phyloP scores from a whole-genome alignment of 2,797 vertebrate genomes.

The Todus mexicanus region DNA sequence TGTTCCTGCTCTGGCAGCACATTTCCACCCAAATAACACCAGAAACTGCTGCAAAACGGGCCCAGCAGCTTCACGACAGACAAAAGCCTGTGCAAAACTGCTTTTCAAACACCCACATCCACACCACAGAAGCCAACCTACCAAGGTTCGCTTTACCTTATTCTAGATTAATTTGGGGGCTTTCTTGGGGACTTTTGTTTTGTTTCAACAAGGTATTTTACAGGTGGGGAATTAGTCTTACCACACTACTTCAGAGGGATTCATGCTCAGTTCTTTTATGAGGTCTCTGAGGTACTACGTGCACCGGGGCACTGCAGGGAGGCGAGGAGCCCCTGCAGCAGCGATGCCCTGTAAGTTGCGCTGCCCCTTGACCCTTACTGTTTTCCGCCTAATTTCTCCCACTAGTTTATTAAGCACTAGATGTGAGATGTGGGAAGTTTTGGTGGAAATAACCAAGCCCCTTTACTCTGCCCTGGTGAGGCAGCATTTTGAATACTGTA shows the following conservation, averaged over 20 bases:
- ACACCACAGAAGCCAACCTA: rapidly evolving
- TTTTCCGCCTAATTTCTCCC: background rate
- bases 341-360: rapidly evolving
- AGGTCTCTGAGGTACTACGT: background rate
- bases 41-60: rapidly evolving
- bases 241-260: background rate
- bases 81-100: background rate
- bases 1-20: rapidly evolving
- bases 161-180: background rate
- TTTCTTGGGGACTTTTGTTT: too few species aligned
- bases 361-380: background rate
- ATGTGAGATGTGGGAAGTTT: rapidly evolving
- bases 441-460: rapidly evolving
- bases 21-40: rapidly evolving
- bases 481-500: too few species aligned
- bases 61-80: background rate
- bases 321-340: rapidly evolving
- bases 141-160: background rate
- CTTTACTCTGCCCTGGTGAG: too few species aligned
- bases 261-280: rapidly evolving
- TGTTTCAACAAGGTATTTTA: rapidly evolving
- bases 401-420: rapidly evolving
- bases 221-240: background rate
- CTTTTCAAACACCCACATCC: rapidly evolving
- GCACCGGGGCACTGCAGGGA: rapidly evolving